Evolutionary conservation across 2,888 invertebrate genomes (phyloP).

Genomic region (Pemphredon lugubris): DNA sequence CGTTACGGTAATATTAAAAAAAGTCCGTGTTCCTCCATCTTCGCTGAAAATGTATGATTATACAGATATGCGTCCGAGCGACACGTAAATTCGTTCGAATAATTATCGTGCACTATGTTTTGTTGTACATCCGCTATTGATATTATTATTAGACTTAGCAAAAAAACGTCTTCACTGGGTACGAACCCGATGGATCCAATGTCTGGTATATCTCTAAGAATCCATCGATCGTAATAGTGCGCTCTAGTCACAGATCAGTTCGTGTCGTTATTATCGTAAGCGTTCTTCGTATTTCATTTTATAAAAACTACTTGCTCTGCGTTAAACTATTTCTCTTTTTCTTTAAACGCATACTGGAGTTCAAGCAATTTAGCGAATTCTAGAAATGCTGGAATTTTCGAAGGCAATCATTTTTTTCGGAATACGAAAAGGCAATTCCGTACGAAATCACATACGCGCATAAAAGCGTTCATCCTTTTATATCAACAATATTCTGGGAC

Average conservation of each 20-base stretch:
- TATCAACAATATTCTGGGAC: slow-evolving; percentile 6
- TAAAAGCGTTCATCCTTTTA: slow-evolving; percentile 7
- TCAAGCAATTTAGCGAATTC: slow-evolving; percentile 22
- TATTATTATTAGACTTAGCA: slow-evolving; percentile 48
- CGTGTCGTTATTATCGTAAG: slow-evolving; percentile 41
- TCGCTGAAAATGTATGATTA: slow-evolving; percentile 47
- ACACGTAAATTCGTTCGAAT: slow-evolving; percentile 10
- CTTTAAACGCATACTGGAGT: slow-evolving; percentile 16
- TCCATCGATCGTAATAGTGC: slow-evolving; percentile 30
- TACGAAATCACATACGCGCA: slow-evolving; percentile 4
- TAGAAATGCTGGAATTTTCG: slow-evolving; percentile 1
- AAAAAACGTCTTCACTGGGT: neutral
- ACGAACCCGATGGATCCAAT: slow-evolving; percentile 23
- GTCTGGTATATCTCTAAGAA: slow-evolving; percentile 30
- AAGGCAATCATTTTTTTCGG: slow-evolving; percentile 8
- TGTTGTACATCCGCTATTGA: slow-evolving; percentile 19
- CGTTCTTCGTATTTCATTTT: slow-evolving; percentile 38
- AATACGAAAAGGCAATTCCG: neutral
- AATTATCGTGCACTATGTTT: slow-evolving; percentile 12
- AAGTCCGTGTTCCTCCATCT: slow-evolving; percentile 40
- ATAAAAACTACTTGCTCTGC: slow-evolving; percentile 13
- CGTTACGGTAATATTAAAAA: slow-evolving; percentile 56
- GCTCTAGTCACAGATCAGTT: slow-evolving; percentile 52
- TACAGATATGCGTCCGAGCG: slow-evolving; percentile 11
- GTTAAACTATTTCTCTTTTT: slow-evolving; percentile 27